Conservation (phyloP, 2,113 vertebrate species). For the Nymphicus hollandicus region DNA sequence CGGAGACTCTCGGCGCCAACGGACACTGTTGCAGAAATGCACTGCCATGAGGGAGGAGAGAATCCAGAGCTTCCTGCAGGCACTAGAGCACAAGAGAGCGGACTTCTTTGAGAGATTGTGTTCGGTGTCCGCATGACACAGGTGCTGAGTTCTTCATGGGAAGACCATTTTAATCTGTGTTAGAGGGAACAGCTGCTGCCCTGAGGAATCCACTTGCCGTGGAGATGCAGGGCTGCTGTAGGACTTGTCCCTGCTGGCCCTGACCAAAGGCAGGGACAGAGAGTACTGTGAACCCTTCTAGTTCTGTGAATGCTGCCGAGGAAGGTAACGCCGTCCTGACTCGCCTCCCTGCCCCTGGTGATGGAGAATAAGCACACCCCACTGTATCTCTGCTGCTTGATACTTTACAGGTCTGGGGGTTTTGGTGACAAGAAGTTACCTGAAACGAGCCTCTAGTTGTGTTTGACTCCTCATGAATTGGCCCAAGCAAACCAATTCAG, state of each 20-base stretch:
- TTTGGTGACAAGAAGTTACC: neutral
- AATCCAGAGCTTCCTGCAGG: constrained; percentile 84
- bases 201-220: neutral
- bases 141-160: constrained; percentile 52
- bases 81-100: constrained; percentile 86
- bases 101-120: constrained; percentile 77
- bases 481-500: neutral
- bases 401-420: neutral
- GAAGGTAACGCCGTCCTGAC: neutral
- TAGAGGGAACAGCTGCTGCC: neutral
- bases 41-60: constrained; percentile 82
- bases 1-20: constrained; percentile 71
- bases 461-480: neutral
- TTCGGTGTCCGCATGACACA: constrained; percentile 68
- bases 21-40: constrained; percentile 79
- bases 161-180: neutral
- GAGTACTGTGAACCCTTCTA: neutral
- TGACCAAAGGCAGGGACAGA: neutral
- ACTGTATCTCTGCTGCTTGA: neutral
- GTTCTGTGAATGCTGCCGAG: neutral
- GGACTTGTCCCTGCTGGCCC: neutral
- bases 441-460: neutral
- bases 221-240: neutral
- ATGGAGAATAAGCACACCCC: neutral
- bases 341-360: neutral